A percentile compares a stretch with the other conserved stretches of the same genome.
phyloP scores from a whole-genome alignment of 2,888 invertebrate genomes.

The Cremastobaeus sp. region DNA sequence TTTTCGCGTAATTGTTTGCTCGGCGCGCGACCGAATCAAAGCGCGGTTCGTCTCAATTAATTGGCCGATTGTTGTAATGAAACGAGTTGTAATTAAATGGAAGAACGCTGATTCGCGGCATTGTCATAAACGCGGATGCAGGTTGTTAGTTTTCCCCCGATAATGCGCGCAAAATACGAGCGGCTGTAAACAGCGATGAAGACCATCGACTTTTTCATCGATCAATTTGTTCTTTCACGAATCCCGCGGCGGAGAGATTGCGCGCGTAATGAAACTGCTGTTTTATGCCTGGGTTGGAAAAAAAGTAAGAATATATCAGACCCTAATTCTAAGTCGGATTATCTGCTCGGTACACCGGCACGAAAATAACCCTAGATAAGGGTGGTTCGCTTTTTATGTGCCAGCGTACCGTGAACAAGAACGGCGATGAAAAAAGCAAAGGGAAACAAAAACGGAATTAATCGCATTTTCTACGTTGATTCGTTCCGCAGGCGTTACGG shows the following conservation, averaged over 20 bases:
- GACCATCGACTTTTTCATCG: too few relatives aligned
- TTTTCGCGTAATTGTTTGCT: conserved; percentile 17
- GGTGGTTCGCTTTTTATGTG: conserved; percentile 14
- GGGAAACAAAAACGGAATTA: conserved; percentile 47
- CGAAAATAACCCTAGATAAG: conserved; percentile 25
- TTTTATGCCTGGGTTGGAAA: too few relatives aligned
- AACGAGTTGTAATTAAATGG: conserved; percentile 43
- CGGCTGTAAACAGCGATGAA: too few relatives aligned
- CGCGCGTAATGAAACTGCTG: too few relatives aligned
- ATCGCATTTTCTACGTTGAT: conserved; percentile 62
- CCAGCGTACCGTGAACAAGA: not conserved
- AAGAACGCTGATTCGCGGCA: not conserved
- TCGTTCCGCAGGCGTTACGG: conserved; percentile 91
- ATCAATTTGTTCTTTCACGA: too few relatives aligned
- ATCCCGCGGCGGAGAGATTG: too few relatives aligned
- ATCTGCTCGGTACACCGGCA: conserved; percentile 8
- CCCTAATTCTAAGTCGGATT: conserved; percentile 31
- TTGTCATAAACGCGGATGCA: conserved; percentile 8
- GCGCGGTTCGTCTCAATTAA: conserved; percentile 28
- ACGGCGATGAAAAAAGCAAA: conserved; percentile 25
- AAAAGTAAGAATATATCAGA: not conserved
- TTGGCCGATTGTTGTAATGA: conserved; percentile 73
- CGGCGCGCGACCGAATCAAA: conserved; percentile 5
- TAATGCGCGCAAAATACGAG: too few relatives aligned
- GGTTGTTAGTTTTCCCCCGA: conserved; percentile 9